phyloP scores from a whole-genome alignment of 92 coral and sea anemone species.

The Parazoanthus swiftii region DNA sequence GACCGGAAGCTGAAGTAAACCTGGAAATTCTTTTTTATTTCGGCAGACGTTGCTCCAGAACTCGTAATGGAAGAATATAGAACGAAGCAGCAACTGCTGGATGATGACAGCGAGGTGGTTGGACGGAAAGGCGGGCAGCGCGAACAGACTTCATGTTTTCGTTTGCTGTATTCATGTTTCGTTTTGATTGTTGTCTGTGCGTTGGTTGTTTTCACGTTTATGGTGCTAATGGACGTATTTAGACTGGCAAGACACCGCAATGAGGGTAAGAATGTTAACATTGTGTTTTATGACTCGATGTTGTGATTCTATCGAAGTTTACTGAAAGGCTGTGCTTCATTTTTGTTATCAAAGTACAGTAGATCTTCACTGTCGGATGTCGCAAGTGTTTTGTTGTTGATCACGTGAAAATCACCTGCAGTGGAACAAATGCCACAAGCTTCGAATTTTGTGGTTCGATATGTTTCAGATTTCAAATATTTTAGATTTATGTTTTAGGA shows the following conservation, averaged over 20 bases:
- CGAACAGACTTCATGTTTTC: constrained; percentile 16
- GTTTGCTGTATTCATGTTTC: constrained; percentile 9
- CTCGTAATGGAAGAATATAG: background rate
- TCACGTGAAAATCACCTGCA: background rate
- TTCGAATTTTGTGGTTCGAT: no score
- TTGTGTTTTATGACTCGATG: background rate
- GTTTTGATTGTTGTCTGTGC: constrained; percentile 1
- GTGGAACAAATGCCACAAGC: no score
- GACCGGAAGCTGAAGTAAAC: background rate
- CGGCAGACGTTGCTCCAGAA: background rate
- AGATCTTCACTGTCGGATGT: background rate
- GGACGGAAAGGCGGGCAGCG: constrained; percentile 5
- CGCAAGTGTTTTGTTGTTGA: background rate
- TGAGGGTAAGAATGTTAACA: background rate
- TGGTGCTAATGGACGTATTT: constrained; percentile 11
- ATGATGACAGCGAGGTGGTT: background rate
- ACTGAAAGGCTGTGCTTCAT: background rate
- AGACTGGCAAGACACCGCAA: constrained; percentile 3
- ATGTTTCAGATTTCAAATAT: no score
- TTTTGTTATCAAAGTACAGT: background rate
- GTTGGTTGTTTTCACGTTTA: constrained; percentile 20
- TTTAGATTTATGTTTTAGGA: no score
- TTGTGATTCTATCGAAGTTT: background rate
- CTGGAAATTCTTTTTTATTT: background rate
- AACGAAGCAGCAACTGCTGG: background rate